Evolutionary conservation across 1,140 invertebrate genomes (phyloP), one percentile per base, ranked within the genome.

Genomic region (Brachionus angularis): DNA sequence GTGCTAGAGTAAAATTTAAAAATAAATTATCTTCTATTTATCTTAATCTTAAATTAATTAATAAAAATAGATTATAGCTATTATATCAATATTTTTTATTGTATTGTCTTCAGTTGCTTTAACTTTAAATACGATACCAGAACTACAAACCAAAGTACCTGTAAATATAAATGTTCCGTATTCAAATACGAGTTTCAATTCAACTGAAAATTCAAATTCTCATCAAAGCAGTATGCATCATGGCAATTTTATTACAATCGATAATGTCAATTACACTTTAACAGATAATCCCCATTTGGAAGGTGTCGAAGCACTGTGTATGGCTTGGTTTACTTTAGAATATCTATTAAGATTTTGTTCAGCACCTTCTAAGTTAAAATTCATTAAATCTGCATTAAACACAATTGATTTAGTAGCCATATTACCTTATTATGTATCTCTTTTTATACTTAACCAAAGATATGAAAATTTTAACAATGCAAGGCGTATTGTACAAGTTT

Each of bases 321-420:
- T 82, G 69, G 77, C 78, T 58, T 82, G 93, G 94, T 97, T 97
- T 86, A 94, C 93, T 78, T 96, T 95, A 85, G 96, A 98, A 85
- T 87, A 98, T 82, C 88, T 94, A 82, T 90, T 98, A 81, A 89
- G 96, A 83, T 97, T 98, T 86, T 87, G 95, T 80, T 92, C 93
- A 78, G 98, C 93, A 87, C 94, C 94, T 80, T 93, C 91, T 82
- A 97, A 97, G 85, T 86, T 96, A 79, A 91, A 92, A 84, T 97
- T 97, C 87, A 93, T 95, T 86, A 91, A 93, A 84, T 94, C 97
- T 87, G 92, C 98, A 83, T 96, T 98, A 92, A 99, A 99, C 86
- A 90, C 96, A 83, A 98, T 99, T 84, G 96, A 98, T 84, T 94
- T 98, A 84, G 77, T 81, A 85, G 95, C 96, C 81, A 98, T 99